These are phyloP conservation scores for Halcyon chelicuti DNA, from an alignment of 2,797 vertebrate species.

Conservation along the genomic window DNA sequence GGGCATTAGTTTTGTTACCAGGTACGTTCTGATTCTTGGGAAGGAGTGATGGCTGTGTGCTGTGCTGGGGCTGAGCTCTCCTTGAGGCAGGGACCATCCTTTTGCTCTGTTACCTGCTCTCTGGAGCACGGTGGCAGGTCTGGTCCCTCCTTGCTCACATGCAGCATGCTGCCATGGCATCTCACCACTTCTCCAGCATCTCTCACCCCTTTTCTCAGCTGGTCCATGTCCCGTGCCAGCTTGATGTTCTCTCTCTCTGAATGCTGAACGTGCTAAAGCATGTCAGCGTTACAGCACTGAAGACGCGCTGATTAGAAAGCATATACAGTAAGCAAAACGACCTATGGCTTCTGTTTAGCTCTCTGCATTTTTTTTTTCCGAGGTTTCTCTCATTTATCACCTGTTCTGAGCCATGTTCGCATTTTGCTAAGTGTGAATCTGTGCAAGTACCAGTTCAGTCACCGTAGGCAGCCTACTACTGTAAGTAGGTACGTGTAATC, in stretches of 20 bases:
- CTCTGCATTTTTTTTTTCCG: neutral
- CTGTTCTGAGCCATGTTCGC: neutral
- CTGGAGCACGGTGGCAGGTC: neutral
- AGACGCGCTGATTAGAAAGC: neutral
- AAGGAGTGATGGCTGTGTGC: fast-evolving
- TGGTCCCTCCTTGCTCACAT: neutral
- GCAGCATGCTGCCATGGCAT: neutral
- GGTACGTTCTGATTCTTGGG: neutral
- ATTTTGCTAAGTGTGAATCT: neutral
- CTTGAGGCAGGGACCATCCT: neutral
- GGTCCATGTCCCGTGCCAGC: neutral
- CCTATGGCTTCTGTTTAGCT: neutral
- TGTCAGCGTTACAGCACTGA: neutral
- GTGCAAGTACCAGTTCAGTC: neutral
- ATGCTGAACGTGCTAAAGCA: neutral
- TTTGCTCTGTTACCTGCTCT: neutral
- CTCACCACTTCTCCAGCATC: neutral
- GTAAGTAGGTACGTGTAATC: neutral
- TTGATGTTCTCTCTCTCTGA: neutral
- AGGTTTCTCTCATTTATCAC: neutral
- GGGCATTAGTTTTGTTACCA: neutral
- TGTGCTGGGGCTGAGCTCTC: neutral
- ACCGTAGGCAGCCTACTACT: neutral
- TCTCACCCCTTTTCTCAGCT: neutral
- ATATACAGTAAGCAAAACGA: neutral